Evolutionary conservation across 2,888 invertebrate species (phyloP).

Genomic region (Epirrita christyi): DNA sequence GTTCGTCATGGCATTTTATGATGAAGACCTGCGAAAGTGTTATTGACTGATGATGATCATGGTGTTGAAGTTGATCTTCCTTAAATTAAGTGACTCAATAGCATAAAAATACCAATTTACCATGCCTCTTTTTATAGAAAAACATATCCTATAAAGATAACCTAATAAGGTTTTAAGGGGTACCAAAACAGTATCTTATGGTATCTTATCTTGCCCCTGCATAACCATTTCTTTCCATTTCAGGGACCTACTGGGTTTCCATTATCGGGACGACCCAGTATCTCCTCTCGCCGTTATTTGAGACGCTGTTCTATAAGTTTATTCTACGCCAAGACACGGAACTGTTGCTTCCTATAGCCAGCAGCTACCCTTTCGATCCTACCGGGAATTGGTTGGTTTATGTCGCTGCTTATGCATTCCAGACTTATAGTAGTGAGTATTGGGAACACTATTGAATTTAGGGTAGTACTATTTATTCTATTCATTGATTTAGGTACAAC

Average conservation of each 20-base stretch:
- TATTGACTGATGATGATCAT: too few relatives aligned
- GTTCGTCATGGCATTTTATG: too few relatives aligned
- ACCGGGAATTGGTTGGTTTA: conserved; percentile 42
- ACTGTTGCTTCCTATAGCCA: conserved; percentile 38
- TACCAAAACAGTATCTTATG: neutral
- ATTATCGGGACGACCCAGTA: conserved; percentile 37
- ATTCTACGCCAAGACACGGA: conserved; percentile 41
- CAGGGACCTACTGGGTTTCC: conserved; percentile 41
- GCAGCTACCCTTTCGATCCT: conserved; percentile 44
- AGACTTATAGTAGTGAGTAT: conserved; percentile 44
- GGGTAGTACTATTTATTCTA: too few relatives aligned
- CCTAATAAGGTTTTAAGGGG: neutral
- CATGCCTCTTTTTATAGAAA: too few relatives aligned
- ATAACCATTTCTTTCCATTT: conserved; percentile 16
- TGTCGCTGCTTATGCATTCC: conserved; percentile 40
- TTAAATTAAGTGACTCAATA: too few relatives aligned
- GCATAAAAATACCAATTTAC: too few relatives aligned
- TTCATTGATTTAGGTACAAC: too few relatives aligned
- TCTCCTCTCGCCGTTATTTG: conserved; percentile 42
- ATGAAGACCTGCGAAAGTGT: too few relatives aligned
- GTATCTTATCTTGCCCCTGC: neutral
- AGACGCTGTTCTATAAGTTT: conserved; percentile 42
- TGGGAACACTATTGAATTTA: too few relatives aligned
- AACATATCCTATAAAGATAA: too few relatives aligned
- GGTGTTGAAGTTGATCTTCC: too few relatives aligned